Base-by-base conservation (phyloP, 2,113 vertebrate genomes). In the Danionella cerebrum region DNA sequence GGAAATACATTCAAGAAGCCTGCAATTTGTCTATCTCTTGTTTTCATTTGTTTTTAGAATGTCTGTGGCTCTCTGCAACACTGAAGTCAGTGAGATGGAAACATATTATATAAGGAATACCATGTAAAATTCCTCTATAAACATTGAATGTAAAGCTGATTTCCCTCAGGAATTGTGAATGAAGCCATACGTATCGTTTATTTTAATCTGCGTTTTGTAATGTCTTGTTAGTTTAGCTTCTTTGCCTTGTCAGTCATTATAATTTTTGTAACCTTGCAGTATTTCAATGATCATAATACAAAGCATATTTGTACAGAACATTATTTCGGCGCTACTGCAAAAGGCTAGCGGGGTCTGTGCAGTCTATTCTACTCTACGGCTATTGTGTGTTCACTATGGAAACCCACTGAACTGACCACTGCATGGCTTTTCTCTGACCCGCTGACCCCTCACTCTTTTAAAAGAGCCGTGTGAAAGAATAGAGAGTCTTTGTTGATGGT, bases 81-180 rank as follows among this genome's bases (percentile, higher is more conserved):
- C 41, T 63, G 42, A 63, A 36, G 16, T 44, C 25, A 3, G 9
- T 25, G 14, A 25, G 8, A 21, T 21, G 21, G 21, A 36, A 42
- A 41, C 2, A 13, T 59, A 13, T 10, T 41, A 38, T 41, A 42
- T 27, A 18, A 60, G 39, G 39, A 60, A 60, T 42, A 36, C 21
- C 18, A 59, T 13, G 24, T 35, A 51, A 42, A 24, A 19, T 57
- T 48, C 2, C 13, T 63, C 18, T 65, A 36, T 18, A 50, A 33
- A 22, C 31, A 27, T 50, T 55, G 41, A 71, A 71, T 71, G 63
- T 74, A 52, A 64, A 16, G 38, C 19, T 11, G 36, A 9, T 21
- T 27, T 42, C 25, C 36, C 73, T 75, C 73, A 75, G 68, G 68
- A 75, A 70, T 29, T 53, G 42, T 27, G 41, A 33, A 63, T 44